phyloP scores from a whole-genome alignment of 2,113 vertebrate genomes.

The Sylvia atricapilla region DNA sequence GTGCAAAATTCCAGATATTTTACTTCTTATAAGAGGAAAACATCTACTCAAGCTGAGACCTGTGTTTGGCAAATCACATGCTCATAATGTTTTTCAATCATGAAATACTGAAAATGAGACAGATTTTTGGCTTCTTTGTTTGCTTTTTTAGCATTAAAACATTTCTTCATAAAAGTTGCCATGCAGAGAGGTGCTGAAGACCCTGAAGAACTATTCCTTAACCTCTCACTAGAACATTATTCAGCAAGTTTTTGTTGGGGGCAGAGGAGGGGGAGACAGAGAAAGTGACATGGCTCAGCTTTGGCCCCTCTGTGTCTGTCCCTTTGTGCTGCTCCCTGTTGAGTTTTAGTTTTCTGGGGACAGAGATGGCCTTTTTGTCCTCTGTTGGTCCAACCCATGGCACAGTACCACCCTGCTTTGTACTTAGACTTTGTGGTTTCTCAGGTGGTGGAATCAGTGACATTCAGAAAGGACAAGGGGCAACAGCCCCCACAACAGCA shows the following conservation, averaged over 20 bases:
- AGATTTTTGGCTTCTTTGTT: background rate
- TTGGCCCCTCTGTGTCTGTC: background rate
- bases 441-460: background rate
- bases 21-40: background rate
- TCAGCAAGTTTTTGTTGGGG: background rate
- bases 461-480: accelerated
- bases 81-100: background rate
- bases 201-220: background rate
- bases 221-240: background rate
- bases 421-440: background rate
- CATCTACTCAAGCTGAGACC: background rate
- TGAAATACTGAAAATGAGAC: background rate
- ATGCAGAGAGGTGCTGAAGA: background rate
- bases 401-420: background rate
- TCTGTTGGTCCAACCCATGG: background rate
- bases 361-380: background rate
- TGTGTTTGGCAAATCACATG: background rate
- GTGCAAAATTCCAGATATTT: background rate
- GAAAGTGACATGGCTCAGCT: accelerated
- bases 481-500: accelerated
- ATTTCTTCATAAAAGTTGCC: background rate
- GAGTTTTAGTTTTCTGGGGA: background rate
- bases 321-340: background rate
- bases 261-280: background rate
- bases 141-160: background rate